Base-by-base conservation (phyloP, 2,888 invertebrate genomes). In the Esperia sulphurella region DNA sequence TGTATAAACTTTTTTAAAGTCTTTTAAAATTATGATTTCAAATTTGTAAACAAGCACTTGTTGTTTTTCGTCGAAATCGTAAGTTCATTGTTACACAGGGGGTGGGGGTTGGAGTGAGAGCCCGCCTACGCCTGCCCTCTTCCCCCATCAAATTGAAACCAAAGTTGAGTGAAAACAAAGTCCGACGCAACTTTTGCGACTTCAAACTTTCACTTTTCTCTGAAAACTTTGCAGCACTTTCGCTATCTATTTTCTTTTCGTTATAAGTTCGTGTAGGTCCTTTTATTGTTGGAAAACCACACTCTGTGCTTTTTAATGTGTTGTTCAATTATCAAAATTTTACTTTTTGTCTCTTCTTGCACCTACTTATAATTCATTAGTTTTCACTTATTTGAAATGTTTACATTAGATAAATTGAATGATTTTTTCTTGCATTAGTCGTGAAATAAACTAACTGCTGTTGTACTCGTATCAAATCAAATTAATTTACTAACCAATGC, bases 141-240 rank as follows among this genome's bases (percentile, higher is more conserved):
- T 63, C 67, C 59, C 67, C 76, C 75, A 55, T 69, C 73, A 75
- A 80, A 85, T 83, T 79, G 83, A 79, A 83, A 80, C 69, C 71
- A 72, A 84, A 86, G 79, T 87, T 83, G 68, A 61, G 67, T 65
- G 78, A 75, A 77, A 87, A 87, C 87, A 87, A 85, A 83, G 80
- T 83, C 77, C 53, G 63, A 58, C 65, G 61, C 71, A 86, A 88
- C 80, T 86, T 87, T 80, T 70, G 68, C 77, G 65, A 75, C 68
- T 70, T 61, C 57, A 63, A 46, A 78, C 82, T 88, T 75, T 88
- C 83, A 66, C 84, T 88, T 79, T 85, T 71, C 68, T 59, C 53
- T 67, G 75, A 59, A 76, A 87, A 83, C 75, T 85, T 86, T 79
- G 68, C 63, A 73, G 60, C 74, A 78, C 85, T 86, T 79, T 86